Base-by-base conservation (phyloP, 2,113 vertebrate species). In the Anas platyrhynchos region DNA sequence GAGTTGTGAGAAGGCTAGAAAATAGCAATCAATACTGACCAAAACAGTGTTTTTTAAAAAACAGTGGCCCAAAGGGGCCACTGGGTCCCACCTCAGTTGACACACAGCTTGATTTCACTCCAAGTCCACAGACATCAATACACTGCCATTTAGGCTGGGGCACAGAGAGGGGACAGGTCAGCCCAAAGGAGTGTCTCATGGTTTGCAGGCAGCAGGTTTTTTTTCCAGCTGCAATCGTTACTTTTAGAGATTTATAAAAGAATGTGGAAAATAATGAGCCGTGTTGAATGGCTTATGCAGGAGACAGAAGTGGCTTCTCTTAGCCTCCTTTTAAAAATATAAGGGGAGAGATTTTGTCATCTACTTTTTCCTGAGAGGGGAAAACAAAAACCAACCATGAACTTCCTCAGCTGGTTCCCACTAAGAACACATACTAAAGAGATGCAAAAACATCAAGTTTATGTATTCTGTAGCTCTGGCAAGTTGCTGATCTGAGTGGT, bases 401-500 rank as follows among this genome's bases (percentile, higher is more conserved):
- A 94, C 89, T 67, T 83, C 79, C 89, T 93, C 94, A 94, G 81
- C 94, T 96, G 91, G 93, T 77, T 97, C 62, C 44, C 36, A 55
- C 86, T 89, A 91, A 84, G 84, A 82, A 77, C 81, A 79, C 74
- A 78, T 78, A 66, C 93, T 94, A 92, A 96, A 68, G 87, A 94
- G 84, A 95, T 96, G 94, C 89, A 95, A 94, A 95, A 95, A 92
- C 83, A 66, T n/a, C 84, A 93, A 94, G 78, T 92, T 97, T 91
- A 79, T 76, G 66, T 89, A 73, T 88, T 94, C 94, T 95, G 74
- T 75, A 54, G 86, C 86, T 95, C 86, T 94, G 95, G 84, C 89
- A 94, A 94, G 86, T 89, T 96, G 94, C 94, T 96, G 94, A 96
- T 96, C 80, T 79, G 96, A 92, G 93, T 93, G 83, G 31, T 87